A percentile compares a stretch with the other conserved stretches of the same genome.
These are phyloP conservation scores for Adelosebastes latens DNA, from an alignment of 2,797 vertebrate genomes.

Conservation along the genomic window DNA sequence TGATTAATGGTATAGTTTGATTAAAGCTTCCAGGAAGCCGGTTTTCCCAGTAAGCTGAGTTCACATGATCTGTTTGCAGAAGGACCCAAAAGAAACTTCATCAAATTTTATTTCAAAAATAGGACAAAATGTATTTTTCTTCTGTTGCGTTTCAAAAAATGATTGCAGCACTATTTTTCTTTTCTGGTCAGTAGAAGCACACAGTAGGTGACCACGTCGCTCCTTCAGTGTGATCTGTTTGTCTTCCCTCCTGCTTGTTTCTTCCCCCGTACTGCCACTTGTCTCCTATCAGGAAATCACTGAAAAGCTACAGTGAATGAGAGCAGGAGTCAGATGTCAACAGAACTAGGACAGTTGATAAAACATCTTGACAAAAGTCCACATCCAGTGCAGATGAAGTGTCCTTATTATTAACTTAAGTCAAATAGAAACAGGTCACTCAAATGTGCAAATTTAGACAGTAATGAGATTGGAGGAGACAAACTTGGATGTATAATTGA, in stretches of 20 bases:
- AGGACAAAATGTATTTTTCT: background rate
- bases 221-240: background rate
- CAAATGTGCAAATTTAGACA: background rate
- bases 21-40: background rate
- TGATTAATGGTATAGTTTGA: background rate
- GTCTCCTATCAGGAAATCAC: slow-evolving; percentile 20
- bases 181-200: background rate
- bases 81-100: background rate
- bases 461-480: background rate
- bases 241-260: slow-evolving; percentile 9
- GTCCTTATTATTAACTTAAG: background rate
- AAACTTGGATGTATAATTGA: background rate
- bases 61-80: background rate
- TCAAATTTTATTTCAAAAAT: background rate
- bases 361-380: background rate
- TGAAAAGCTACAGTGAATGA: slow-evolving; percentile 5
- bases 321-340: slow-evolving; percentile 10
- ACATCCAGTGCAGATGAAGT: background rate
- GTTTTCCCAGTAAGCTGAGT: background rate
- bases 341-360: slow-evolving; percentile 18
- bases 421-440: background rate
- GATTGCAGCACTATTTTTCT: background rate
- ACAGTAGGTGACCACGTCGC: background rate
- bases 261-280: background rate
- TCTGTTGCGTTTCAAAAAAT: background rate